Evolutionary conservation across 2,888 invertebrate genomes (phyloP).

Genomic region (Patella pellucida): DNA sequence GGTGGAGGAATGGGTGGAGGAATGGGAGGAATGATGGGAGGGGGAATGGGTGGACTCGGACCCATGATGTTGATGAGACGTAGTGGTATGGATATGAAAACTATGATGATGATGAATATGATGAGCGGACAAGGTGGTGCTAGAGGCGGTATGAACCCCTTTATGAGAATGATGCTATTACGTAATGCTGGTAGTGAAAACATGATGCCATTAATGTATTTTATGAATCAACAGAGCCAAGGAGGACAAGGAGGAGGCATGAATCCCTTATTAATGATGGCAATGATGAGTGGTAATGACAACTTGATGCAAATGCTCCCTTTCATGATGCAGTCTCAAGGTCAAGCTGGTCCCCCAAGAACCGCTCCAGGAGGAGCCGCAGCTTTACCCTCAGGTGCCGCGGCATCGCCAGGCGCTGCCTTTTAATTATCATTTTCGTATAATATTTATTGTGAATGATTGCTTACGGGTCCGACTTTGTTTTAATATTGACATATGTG

Average conservation of each 20-base stretch:
- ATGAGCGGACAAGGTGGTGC: neutral
- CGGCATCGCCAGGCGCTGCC: neutral
- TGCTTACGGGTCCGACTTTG: too few relatives aligned
- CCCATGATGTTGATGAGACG: too few relatives aligned
- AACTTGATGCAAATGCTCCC: conserved; percentile 1
- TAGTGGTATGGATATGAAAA: conserved; percentile 3
- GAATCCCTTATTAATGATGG: neutral
- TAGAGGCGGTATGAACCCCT: neutral
- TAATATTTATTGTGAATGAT: too few relatives aligned
- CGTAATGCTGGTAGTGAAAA: conserved; percentile 1
- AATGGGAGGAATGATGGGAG: too few relatives aligned
- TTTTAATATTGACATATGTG: too few relatives aligned
- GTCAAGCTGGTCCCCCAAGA: neutral
- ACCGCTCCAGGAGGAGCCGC: neutral
- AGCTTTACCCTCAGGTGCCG: neutral
- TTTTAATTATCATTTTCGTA: neutral
- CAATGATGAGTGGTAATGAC: neutral
- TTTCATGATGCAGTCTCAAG: neutral
- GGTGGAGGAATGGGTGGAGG: too few relatives aligned
- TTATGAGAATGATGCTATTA: neutral
- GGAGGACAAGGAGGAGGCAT: neutral
- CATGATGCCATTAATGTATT: neutral
- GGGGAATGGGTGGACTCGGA: too few relatives aligned
- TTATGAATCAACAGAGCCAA: neutral
- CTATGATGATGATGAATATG: conserved; percentile 3